Evolutionary conservation across 1,140 invertebrate genomes (phyloP).

Genomic region (Trichonephila inaurata): DNA sequence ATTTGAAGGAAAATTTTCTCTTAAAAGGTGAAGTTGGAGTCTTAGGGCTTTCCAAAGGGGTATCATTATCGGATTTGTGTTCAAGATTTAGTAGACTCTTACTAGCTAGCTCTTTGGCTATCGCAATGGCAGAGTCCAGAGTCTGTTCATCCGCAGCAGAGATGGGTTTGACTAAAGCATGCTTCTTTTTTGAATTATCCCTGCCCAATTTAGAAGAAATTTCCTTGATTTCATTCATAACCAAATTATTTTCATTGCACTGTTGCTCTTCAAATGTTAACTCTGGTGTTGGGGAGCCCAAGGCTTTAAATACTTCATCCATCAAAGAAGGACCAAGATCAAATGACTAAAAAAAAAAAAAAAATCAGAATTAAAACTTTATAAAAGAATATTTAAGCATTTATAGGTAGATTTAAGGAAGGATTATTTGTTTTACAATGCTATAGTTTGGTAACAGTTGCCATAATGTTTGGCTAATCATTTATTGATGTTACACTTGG

Average conservation of each 20-base stretch:
- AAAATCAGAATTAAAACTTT: background rate
- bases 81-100: constrained; percentile 92
- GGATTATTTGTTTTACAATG: no score
- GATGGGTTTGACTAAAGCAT: constrained; percentile 92
- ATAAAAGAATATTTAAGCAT: no score
- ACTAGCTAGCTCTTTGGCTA: constrained; percentile 95
- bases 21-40: constrained; percentile 90
- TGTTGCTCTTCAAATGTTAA: constrained; percentile 76
- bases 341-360: constrained; percentile 84
- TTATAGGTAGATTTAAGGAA: no score
- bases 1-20: constrained; percentile 93
- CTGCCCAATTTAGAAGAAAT: constrained; percentile 82
- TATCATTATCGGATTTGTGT: constrained; percentile 79
- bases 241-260: constrained; percentile 86
- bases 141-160: constrained; percentile 95
- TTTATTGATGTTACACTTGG: no score
- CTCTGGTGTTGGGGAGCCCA: constrained; percentile 81
- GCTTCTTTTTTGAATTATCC: constrained; percentile 86
- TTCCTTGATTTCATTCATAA: constrained; percentile 88
- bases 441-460: no score
- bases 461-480: no score
- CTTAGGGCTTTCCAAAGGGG: constrained; percentile 84
- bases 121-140: constrained; percentile 95
- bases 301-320: constrained; percentile 94
- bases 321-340: constrained; percentile 96